Evolutionary conservation across 2,113 vertebrate species (phyloP).

Genomic region (Emberiza fucata): DNA sequence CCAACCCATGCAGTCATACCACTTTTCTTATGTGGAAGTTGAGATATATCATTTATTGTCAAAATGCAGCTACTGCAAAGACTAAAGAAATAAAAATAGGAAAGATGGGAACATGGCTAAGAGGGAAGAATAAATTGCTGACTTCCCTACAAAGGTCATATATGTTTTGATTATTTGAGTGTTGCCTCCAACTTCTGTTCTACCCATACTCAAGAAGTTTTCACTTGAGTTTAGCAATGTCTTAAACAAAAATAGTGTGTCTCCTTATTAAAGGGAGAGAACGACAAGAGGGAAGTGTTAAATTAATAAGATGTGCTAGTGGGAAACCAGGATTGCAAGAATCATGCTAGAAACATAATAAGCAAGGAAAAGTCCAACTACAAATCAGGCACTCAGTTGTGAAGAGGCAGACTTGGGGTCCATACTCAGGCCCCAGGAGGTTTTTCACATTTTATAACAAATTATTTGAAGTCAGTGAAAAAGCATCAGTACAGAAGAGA

Average conservation of each 20-base stretch:
- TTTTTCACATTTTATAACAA: background rate
- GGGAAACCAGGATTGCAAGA: background rate
- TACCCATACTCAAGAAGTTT: background rate
- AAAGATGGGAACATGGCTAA: background rate
- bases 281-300: background rate
- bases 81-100: background rate
- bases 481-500: background rate
- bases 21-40: background rate
- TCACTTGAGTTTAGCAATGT: background rate
- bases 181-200: background rate
- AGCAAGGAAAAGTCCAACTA: background rate
- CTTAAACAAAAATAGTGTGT: background rate
- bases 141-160: background rate
- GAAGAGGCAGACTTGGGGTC: background rate
- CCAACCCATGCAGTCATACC: background rate
- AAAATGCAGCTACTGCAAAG: background rate
- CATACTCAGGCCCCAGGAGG: accelerated
- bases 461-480: background rate
- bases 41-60: background rate
- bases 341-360: background rate
- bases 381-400: background rate
- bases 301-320: background rate
- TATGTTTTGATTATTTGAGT: background rate
- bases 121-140: background rate
- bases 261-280: background rate